phyloP scores from a whole-genome alignment of 2,797 vertebrate species.

The Coranthus polyacanthus region DNA sequence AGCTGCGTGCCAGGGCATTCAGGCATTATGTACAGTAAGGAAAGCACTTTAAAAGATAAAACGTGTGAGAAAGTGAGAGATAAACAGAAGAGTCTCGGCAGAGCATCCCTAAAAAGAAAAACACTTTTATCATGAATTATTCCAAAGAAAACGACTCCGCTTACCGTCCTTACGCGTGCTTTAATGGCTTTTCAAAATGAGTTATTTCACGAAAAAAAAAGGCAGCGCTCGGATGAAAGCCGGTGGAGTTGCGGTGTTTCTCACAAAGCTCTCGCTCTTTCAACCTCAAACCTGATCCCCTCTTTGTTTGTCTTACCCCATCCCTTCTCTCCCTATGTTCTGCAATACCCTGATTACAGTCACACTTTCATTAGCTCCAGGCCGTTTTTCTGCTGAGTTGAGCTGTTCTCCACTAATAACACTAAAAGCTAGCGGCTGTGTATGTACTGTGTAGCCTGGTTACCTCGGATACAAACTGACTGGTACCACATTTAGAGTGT shows the following conservation, averaged over 20 bases:
- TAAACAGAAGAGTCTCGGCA: not conserved
- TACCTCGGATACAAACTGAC: conserved; percentile 45
- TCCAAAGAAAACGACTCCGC: conserved; percentile 28
- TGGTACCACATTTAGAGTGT: not conserved
- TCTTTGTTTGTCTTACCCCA: conserved; percentile 52
- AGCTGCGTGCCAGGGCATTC: conserved; percentile 8
- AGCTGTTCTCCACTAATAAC: conserved; percentile 65
- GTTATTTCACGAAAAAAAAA: conserved; percentile 29
- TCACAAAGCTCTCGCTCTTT: conserved; percentile 31
- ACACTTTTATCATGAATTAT: conserved; percentile 37
- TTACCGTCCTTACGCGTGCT: conserved; percentile 17
- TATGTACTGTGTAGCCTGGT: conserved; percentile 31
- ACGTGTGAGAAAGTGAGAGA: conserved; percentile 14
- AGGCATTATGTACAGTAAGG: conserved; percentile 1
- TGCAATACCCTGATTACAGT: conserved; percentile 74
- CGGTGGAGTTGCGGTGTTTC: conserved; percentile 37
- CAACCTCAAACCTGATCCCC: conserved; percentile 36
- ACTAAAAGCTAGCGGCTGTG: conserved; percentile 53
- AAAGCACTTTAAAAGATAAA: conserved; percentile 24
- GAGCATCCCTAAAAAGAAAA: conserved; percentile 46
- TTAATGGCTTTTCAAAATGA: conserved; percentile 41
- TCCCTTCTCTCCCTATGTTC: conserved; percentile 22
- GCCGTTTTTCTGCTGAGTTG: conserved; percentile 70
- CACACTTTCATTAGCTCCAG: conserved; percentile 73
- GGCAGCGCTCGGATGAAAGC: conserved; percentile 17